Conservation (phyloP, 2,888 invertebrate species). For the Dicyrtomina minuta region DNA sequence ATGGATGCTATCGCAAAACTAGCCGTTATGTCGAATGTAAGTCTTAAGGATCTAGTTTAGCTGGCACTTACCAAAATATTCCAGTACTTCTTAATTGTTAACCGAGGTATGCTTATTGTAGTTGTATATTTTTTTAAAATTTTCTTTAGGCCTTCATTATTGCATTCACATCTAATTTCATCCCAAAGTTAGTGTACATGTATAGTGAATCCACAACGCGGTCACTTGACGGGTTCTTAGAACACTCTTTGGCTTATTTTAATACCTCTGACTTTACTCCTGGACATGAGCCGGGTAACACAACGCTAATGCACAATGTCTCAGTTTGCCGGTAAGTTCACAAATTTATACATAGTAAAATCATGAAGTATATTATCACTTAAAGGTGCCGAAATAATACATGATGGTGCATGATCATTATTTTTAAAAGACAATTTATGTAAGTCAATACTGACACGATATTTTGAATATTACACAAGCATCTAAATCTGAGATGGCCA, state of each 20-base stretch:
- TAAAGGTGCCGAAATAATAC: background rate
- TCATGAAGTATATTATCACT: background rate
- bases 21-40: conserved; percentile 90
- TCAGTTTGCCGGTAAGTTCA: conserved; percentile 65
- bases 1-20: conserved; percentile 89
- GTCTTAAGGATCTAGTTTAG: conserved; percentile 56
- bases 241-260: conserved; percentile 74
- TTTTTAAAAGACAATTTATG: background rate
- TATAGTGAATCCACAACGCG: conserved; percentile 55
- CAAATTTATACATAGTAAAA: background rate
- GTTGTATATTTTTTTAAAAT: background rate
- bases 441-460: background rate
- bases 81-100: background rate
- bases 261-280: conserved; percentile 65
- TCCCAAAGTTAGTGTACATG: conserved; percentile 83
- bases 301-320: conserved; percentile 26
- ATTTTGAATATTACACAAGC: conserved; percentile 1
- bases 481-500: no score
- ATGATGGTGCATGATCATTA: background rate
- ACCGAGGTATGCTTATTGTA: background rate
- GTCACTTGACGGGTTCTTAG: conserved; percentile 73
- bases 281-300: background rate
- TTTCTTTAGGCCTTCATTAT: conserved; percentile 86
- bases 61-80: no score
- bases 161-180: conserved; percentile 94